phyloP scores from a whole-genome alignment of 2,797 vertebrate species.

The Cossypha heuglini region DNA sequence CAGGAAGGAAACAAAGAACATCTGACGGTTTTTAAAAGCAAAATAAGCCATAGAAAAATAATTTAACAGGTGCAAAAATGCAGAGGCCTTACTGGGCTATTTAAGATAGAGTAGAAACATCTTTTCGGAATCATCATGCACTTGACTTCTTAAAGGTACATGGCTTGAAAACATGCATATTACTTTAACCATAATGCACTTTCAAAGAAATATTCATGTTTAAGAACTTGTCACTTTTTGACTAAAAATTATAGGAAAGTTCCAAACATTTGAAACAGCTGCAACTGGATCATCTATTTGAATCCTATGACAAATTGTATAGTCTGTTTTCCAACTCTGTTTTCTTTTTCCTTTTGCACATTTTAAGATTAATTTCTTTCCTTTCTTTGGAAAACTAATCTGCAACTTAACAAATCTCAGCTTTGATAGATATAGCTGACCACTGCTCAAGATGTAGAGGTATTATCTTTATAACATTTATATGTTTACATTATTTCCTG shows the following conservation, averaged over 20 bases:
- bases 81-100: not conserved
- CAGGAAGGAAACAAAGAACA: not conserved
- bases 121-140: not conserved
- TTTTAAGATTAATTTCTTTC: not conserved
- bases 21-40: not conserved
- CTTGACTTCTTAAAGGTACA: not conserved
- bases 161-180: not conserved
- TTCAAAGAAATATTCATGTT: not conserved
- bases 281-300: not conserved
- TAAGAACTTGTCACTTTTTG: not conserved
- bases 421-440: not conserved
- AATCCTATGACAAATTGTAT: not conserved
- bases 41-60: not conserved
- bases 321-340: not conserved
- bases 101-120: not conserved
- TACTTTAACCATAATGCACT: not conserved
- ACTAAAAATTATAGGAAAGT: not conserved
- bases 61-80: not conserved
- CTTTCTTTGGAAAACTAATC: not conserved
- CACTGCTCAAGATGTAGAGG: not conserved
- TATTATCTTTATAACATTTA: not conserved
- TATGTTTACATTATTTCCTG: not conserved
- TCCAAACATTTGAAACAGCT: not conserved
- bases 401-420: not conserved
- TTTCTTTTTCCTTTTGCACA: not conserved